Evolutionary conservation across 1,140 invertebrate species (phyloP).

Genomic region (Heliothis subflexa): DNA sequence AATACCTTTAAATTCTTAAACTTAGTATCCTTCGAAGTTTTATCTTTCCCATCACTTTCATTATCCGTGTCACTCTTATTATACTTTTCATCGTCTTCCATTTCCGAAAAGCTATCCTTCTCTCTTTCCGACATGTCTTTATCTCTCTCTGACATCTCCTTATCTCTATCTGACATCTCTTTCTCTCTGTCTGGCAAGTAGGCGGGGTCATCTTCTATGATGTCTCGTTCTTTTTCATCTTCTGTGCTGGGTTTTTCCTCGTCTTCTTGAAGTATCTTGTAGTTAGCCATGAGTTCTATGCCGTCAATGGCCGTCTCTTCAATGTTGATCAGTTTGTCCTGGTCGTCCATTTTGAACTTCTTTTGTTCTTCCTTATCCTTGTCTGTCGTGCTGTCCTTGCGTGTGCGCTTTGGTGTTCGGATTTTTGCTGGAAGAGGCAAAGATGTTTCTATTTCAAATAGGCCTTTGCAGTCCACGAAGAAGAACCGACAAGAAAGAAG

Average conservation of each 20-base stretch:
- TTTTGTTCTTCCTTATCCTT: slow-evolving; percentile 80
- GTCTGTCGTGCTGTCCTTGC: slow-evolving; percentile 87
- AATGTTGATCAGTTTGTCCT: slow-evolving; percentile 77
- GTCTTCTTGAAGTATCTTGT: slow-evolving; percentile 73
- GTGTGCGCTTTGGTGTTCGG: slow-evolving; percentile 85
- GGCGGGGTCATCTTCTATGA: slow-evolving; percentile 65
- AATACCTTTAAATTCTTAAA: slow-evolving; percentile 81
- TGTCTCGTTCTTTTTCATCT: slow-evolving; percentile 78
- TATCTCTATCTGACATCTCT: slow-evolving; percentile 55
- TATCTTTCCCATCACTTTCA: slow-evolving; percentile 79
- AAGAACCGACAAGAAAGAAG: too few species aligned
- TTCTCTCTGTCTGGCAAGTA: slow-evolving; percentile 57
- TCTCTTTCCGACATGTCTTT: slow-evolving; percentile 74
- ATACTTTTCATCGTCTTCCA: slow-evolving; percentile 84
- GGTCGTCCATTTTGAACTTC: slow-evolving; percentile 74
- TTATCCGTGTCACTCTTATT: slow-evolving; percentile 82
- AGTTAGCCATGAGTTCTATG: slow-evolving; percentile 82
- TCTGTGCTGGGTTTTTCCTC: slow-evolving; percentile 80
- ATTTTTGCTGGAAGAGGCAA: slow-evolving; percentile 82
- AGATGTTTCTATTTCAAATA: slow-evolving; percentile 22
- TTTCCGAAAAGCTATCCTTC: slow-evolving; percentile 83
- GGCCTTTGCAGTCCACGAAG: too few species aligned
- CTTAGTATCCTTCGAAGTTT: slow-evolving; percentile 64
- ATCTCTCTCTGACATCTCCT: slow-evolving; percentile 31
- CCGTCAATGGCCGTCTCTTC: slow-evolving; percentile 85